Evolutionary conservation across 2,888 invertebrate genomes (phyloP).

Genomic region (Erebia aethiops): DNA sequence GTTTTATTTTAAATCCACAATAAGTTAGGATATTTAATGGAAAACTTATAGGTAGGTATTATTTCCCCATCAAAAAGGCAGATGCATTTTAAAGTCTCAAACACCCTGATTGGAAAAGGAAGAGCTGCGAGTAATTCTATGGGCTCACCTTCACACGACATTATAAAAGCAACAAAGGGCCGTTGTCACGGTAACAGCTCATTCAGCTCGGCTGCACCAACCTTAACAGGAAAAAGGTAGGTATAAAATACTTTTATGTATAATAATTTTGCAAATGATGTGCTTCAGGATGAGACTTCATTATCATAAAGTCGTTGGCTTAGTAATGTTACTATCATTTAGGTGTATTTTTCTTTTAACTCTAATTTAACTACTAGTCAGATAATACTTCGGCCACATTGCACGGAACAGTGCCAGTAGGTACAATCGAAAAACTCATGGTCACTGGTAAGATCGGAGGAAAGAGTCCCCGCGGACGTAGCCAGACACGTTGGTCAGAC

Average conservation of each 20-base stretch:
- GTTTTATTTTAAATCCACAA: too few species aligned
- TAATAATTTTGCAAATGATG: constrained; percentile 6
- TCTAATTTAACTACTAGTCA: background rate
- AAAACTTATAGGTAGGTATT: too few species aligned
- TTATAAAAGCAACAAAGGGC: background rate
- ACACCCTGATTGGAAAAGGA: background rate
- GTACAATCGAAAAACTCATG: too few species aligned
- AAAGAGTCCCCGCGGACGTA: too few species aligned
- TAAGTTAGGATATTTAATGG: too few species aligned
- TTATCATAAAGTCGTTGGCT: background rate
- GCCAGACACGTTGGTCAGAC: too few species aligned
- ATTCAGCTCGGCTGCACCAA: constrained; percentile 2
- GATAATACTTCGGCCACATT: too few species aligned
- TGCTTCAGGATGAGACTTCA: constrained; percentile 2
- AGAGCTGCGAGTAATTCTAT: background rate
- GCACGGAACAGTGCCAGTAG: too few species aligned
- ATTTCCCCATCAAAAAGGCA: too few species aligned
- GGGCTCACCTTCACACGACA: background rate
- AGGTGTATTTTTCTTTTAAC: background rate
- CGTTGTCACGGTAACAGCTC: background rate
- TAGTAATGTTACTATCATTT: background rate
- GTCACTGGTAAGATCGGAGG: too few species aligned
- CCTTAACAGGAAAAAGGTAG: background rate
- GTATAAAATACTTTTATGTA: background rate
- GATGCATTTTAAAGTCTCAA: too few species aligned